Base-by-base conservation (phyloP, 2,113 vertebrate species). In the Apistogramma diplotaenia region DNA sequence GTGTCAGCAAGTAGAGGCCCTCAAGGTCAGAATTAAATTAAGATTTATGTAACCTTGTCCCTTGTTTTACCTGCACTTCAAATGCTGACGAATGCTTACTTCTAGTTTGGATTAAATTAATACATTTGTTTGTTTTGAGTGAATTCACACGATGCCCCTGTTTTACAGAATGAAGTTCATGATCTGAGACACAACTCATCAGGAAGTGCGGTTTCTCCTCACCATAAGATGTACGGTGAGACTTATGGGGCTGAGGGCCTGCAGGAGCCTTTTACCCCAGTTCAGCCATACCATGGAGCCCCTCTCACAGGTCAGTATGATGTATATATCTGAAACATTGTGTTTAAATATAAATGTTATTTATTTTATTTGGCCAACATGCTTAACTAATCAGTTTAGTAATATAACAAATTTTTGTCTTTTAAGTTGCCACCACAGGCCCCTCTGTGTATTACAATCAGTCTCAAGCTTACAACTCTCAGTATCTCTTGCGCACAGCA, bases 1-100 rank as follows among this genome's bases (percentile, higher is more conserved):
- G 51, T 99, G 97, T 92, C 96, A 99, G 84, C 97, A 99, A 94
- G 96, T 99, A 67, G 97, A 99, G 89, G 97, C 97, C 23, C 96
- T 99, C 82, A 99, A 98, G 97, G 98, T 99, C 53, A 92, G 92
- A 21, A 62, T 37, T 57, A 18, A 1, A 5, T 70, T 51, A 37
- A 35, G 19, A 51, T 51, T 49, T 49, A 18, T 70, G 25, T 70
- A 70, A 46, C 3, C 12, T 49, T 8, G 27, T 37, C 33, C n/a
- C 12, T 37, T 12, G 29, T 40, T 4, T 62, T 21, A 6, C 2
- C 18, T n/a, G 8, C 5, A 55, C 18, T 54, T 73, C 6, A 57
- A 49, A 67, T 21, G 2, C 21, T 46, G 37, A 29, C 27, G 23
- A 43, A 23, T 27, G 40, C n/a, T 49, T 67, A 19, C 40, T 49